phyloP scores from a whole-genome alignment of 2,113 vertebrate genomes.

The Centropristis striata region DNA sequence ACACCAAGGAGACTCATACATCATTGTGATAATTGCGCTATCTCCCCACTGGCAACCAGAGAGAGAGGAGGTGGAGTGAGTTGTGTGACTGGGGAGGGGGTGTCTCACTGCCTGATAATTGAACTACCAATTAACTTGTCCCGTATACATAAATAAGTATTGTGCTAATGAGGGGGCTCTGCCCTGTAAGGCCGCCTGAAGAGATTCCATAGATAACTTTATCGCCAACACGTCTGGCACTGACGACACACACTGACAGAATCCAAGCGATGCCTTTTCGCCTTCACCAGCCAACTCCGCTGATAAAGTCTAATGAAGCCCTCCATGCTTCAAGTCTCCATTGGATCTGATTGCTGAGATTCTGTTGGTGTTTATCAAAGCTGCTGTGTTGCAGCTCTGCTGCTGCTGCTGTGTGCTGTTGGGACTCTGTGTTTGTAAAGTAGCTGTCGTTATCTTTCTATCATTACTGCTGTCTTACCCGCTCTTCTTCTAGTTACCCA shows the following conservation, averaged over 20 bases:
- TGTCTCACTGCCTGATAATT: slow-evolving; percentile 58
- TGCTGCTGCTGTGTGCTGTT: slow-evolving; percentile 14
- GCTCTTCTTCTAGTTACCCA: not conserved
- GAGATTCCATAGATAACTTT: slow-evolving; percentile 48
- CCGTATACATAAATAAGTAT: slow-evolving; percentile 68
- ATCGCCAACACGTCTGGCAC: slow-evolving; percentile 34
- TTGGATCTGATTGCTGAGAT: slow-evolving; percentile 29
- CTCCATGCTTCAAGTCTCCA: slow-evolving; percentile 11
- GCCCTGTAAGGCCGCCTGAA: slow-evolving; percentile 8
- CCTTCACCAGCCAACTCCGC: slow-evolving; percentile 6
- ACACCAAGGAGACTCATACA: slow-evolving; percentile 71
- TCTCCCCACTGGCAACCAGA: slow-evolving; percentile 56
- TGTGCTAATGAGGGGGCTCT: slow-evolving; percentile 54
- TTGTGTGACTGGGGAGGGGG: slow-evolving; percentile 2
- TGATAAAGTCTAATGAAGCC: slow-evolving; percentile 55
- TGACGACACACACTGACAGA: slow-evolving; percentile 19
- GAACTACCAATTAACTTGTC: slow-evolving; percentile 70
- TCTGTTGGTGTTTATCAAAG: slow-evolving; percentile 40
- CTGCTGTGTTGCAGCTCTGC: slow-evolving; percentile 9
- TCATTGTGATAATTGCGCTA: slow-evolving; percentile 75
- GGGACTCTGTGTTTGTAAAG: slow-evolving; percentile 45
- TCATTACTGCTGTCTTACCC: slow-evolving; percentile 10
- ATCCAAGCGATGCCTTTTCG: slow-evolving; percentile 2
- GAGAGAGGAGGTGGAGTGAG: slow-evolving; percentile 9
- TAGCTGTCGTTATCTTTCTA: slow-evolving; percentile 33